A percentile compares a stretch with the other conserved stretches of the same genome.
These are phyloP conservation scores for Scaptodrosophila latifasciaeformis DNA, from an alignment of 2,888 invertebrate genomes.

Conservation along the genomic window DNA sequence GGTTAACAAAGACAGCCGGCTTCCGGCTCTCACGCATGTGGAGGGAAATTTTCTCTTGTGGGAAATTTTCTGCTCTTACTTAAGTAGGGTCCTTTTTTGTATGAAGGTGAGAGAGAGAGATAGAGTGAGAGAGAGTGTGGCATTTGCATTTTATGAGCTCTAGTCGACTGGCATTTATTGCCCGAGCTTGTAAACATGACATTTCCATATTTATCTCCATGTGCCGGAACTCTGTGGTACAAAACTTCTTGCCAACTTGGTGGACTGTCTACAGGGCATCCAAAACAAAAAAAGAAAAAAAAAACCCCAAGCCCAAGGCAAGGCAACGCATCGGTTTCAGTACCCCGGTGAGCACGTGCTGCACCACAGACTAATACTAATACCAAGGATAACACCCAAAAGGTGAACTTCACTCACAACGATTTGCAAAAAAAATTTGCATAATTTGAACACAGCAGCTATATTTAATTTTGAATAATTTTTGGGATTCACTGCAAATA, in stretches of 20 bases:
- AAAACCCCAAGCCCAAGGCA: background rate
- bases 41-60: constrained; percentile 21
- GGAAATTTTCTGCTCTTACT: background rate
- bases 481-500: constrained; percentile 48
- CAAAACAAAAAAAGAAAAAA: too few species aligned
- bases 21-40: too few species aligned
- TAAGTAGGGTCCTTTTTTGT: background rate
- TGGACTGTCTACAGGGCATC: too few species aligned
- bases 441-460: constrained; percentile 49
- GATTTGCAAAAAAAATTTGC: constrained; percentile 43
- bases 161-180: constrained; percentile 46
- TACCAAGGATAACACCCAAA: constrained; percentile 29
- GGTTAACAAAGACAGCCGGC: too few species aligned
- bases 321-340: constrained; percentile 8
- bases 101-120: constrained; percentile 4
- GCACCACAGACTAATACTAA: constrained; percentile 19
- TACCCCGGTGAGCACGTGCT: constrained; percentile 1
- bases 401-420: constrained; percentile 38
- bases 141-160: constrained; percentile 45
- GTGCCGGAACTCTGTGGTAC: constrained; percentile 21
- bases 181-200: constrained; percentile 59
- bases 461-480: constrained; percentile 58
- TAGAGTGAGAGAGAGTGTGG: constrained; percentile 24
- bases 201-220: constrained; percentile 59
- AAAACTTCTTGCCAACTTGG: too few species aligned